Evolutionary conservation across 1,140 invertebrate genomes (phyloP).

Genomic region (Atopsyche davidsoni): DNA sequence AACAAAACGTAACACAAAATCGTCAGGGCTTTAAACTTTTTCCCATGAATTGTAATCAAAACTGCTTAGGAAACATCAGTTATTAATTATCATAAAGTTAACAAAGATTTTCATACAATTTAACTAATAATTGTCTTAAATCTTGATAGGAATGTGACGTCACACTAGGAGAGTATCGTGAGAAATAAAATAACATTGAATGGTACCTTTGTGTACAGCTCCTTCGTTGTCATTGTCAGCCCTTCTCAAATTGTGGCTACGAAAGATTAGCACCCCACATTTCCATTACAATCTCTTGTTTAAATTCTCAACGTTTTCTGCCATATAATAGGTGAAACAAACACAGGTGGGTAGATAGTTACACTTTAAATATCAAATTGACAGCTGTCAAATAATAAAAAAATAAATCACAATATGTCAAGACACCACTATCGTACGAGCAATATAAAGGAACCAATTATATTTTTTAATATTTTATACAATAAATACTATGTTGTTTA

Average conservation of each 20-base stretch:
- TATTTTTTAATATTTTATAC: no score
- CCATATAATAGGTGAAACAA: not conserved
- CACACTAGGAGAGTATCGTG: conserved; percentile 26
- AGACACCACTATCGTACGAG: no score
- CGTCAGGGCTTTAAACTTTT: not conserved
- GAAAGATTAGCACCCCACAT: not conserved
- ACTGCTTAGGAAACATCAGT: conserved; percentile 4
- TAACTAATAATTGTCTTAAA: conserved; percentile 17
- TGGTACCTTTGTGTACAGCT: conserved; percentile 49
- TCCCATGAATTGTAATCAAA: not conserved
- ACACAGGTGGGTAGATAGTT: not conserved
- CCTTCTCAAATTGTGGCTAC: not conserved
- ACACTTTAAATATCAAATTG: not conserved
- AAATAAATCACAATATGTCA: no score
- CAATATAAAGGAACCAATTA: no score
- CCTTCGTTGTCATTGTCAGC: conserved; percentile 46
- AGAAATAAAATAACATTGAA: conserved; percentile 30
- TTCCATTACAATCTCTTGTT: not conserved
- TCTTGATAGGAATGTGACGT: conserved; percentile 27
- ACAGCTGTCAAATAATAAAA: conserved; percentile 1
- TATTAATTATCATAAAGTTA: not conserved
- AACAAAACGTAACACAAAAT: not conserved
- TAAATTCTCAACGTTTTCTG: not conserved
- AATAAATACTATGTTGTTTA: no score
- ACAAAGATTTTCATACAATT: conserved; percentile 18